phyloP scores from a whole-genome alignment of 2,888 invertebrate species.

The Laspeyria flexula region DNA sequence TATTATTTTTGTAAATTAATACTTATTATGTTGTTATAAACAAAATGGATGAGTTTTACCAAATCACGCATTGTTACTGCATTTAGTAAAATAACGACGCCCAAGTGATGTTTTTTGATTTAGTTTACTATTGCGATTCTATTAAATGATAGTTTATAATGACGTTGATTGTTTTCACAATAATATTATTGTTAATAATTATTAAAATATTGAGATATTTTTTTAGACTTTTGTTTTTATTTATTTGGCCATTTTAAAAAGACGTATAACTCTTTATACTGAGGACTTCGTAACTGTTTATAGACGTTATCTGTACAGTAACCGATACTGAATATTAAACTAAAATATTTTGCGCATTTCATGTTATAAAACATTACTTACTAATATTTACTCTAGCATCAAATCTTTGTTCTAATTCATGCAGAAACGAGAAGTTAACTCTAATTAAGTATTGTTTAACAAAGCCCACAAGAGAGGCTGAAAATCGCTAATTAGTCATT shows the following conservation, averaged over 20 bases:
- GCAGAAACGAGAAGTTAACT: too few species aligned
- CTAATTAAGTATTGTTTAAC: background rate
- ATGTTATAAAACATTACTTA: too few species aligned
- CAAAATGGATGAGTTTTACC: slow-evolving; percentile 57
- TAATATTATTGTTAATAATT: slow-evolving; percentile 73
- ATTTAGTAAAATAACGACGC: slow-evolving; percentile 53
- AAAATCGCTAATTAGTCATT: background rate
- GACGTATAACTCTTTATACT: too few species aligned
- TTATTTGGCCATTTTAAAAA: too few species aligned
- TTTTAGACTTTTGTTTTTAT: slow-evolving; percentile 29
- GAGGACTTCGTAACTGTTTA: too few species aligned
- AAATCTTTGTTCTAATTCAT: too few species aligned
- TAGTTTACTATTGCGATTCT: slow-evolving; percentile 72
- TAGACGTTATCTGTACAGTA: too few species aligned
- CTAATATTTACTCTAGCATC: too few species aligned
- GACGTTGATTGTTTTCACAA: slow-evolving; percentile 79
- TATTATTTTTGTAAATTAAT: slow-evolving; percentile 43
- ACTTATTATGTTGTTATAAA: slow-evolving; percentile 35
- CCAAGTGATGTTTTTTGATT: slow-evolving; percentile 55
- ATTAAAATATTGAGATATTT: slow-evolving; percentile 69
- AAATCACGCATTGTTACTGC: slow-evolving; percentile 68
- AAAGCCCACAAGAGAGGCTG: background rate
- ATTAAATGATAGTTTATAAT: slow-evolving; percentile 83
- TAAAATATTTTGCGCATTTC: too few species aligned
- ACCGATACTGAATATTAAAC: too few species aligned